Evolutionary conservation across 2,113 vertebrate genomes (phyloP), one percentile per base, ranked within the genome.

Genomic region (Regulus satrapa): DNA sequence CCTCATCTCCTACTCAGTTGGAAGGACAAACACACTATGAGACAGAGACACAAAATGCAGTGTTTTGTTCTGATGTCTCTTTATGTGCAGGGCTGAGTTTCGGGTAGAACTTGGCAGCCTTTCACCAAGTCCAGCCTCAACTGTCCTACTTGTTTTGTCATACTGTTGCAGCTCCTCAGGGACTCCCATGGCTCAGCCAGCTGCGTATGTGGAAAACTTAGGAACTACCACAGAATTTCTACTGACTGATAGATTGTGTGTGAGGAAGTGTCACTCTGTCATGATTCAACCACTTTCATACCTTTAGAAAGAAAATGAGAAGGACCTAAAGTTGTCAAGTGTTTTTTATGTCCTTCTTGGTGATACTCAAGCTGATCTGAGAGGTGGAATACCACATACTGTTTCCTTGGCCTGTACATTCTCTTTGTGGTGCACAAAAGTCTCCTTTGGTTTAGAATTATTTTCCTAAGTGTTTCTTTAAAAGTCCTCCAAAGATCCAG

Each of bases 401-500:
- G 24, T 20, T 77, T 88, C 43, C 56, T 62, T 81, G 55, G 40
- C 8, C 23, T 80, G n/a, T 81, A 12, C 17, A 52, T 49, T 19
- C 18, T 67, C 45, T 61, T 66, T 40, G 26, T 6, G 3, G 11
- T 12, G 10, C 64, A 81, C 46, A 46, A n/a, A 84, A 84, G 14
- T 81, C 56, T 67, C n/a, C 32, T 77, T 56, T 4, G 12, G 59
- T 40, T 52, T 72, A 28, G 83, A 58, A 54, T 72, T 72, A 5
- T 92, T 94, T 92, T 74, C 56, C 16, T 40, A 14, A 80, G 13
- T 84, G 66, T 92, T 91, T 84, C 93, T 94, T 95, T 95, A 89
- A 94, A 86, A 95, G 36, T 68, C 56, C 83, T 55, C 26, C 41
- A 84, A 67, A 45, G 26, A 92, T 68, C 71, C 34, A 83, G 79